Conservation (phyloP, 1,140 invertebrate genomes). For the Leptopilina clavipes region DNA sequence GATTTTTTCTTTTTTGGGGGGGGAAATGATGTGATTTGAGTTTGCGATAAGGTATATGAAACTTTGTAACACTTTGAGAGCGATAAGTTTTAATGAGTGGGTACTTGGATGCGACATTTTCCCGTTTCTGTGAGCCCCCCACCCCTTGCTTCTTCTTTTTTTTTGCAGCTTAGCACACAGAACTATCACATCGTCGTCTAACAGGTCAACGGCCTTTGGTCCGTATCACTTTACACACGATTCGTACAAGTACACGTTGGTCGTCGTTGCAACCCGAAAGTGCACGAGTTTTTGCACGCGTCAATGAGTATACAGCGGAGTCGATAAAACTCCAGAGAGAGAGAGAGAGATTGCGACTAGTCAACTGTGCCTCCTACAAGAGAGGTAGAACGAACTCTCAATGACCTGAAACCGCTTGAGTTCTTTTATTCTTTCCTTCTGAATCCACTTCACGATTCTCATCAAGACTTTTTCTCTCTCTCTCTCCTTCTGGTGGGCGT, state of each 20-base stretch:
- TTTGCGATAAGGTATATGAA: not conserved
- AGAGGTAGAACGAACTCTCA: slow-evolving; percentile 20
- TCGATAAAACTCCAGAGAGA: not conserved
- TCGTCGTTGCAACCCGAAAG: slow-evolving; percentile 36
- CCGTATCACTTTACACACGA: slow-evolving; percentile 47
- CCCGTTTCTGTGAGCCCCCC: slow-evolving; percentile 34
- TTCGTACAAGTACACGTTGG: slow-evolving; percentile 40
- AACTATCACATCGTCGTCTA: slow-evolving; percentile 59
- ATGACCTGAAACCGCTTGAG: not conserved
- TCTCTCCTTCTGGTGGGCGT: not conserved
- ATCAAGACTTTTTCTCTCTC: not conserved
- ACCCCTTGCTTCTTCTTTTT: slow-evolving; percentile 31
- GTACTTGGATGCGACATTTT: slow-evolving; percentile 29
- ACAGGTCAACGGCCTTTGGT: slow-evolving; percentile 59
- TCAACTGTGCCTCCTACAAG: slow-evolving; percentile 7
- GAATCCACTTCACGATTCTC: slow-evolving; percentile 1
- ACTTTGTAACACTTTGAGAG: slow-evolving; percentile 1
- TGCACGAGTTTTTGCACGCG: slow-evolving; percentile 33
- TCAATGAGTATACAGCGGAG: slow-evolving; percentile 32
- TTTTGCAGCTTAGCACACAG: slow-evolving; percentile 59
- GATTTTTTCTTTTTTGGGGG: too few species aligned
- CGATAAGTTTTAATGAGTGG: slow-evolving; percentile 19
- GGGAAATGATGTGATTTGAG: not conserved
- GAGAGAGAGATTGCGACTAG: slow-evolving; percentile 7
- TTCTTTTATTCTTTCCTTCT: not conserved